These are phyloP conservation scores for Antedon mediterranea DNA, from an alignment of 53 echinoderm and acorn worm genomes.

Conservation along the genomic window DNA sequence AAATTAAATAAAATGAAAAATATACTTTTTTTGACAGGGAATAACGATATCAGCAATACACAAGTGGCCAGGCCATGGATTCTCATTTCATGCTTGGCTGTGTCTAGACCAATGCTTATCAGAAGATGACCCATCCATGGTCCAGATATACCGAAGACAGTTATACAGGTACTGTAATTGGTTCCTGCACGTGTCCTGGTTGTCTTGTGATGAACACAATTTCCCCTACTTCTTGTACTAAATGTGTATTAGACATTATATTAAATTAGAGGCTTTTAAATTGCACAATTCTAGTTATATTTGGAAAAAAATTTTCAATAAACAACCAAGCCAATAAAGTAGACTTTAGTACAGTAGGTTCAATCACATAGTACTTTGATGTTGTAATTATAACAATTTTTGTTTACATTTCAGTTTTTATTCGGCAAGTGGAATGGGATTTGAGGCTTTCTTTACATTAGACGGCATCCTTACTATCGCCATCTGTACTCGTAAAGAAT, in stretches of 20 bases:
- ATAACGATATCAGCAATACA: conserved; percentile 71
- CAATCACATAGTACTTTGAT: too few species aligned
- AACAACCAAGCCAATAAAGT: too few species aligned
- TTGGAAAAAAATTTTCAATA: too few species aligned
- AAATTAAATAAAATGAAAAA: not conserved
- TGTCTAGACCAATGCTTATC: conserved; percentile 37
- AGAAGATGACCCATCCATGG: conserved; percentile 15
- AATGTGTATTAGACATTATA: too few species aligned
- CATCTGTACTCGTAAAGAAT: conserved; percentile 82
- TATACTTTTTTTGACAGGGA: conserved; percentile 50
- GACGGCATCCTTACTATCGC: conserved; percentile 85
- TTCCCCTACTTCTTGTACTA: too few species aligned
- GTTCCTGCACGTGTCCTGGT: too few species aligned
- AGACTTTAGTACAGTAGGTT: too few species aligned
- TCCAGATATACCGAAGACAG: conserved; percentile 70
- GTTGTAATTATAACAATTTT: too few species aligned
- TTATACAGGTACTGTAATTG: conserved; percentile 66
- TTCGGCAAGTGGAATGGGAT: conserved; percentile 66
- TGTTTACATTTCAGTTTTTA: conserved; percentile 38
- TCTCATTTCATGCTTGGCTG: conserved; percentile 91
- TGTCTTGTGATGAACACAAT: too few species aligned
- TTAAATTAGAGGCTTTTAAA: too few species aligned
- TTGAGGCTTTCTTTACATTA: conserved; percentile 92
- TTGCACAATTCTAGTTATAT: too few species aligned
- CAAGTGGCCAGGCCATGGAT: conserved; percentile 83